Conservation (phyloP, 2,797 vertebrate genomes). For the Huso huso region DNA sequence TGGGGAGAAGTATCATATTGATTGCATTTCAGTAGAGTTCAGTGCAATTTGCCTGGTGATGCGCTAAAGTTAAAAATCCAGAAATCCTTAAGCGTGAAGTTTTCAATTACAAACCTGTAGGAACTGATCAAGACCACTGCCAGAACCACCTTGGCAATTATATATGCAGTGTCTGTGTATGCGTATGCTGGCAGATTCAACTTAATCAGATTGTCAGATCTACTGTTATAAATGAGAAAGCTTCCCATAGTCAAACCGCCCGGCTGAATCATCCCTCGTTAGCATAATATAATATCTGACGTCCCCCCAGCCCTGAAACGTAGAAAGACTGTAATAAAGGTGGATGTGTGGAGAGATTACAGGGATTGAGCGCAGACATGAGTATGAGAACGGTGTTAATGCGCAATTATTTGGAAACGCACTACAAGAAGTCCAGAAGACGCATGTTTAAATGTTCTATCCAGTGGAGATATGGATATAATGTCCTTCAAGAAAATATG, state of each 20-base stretch:
- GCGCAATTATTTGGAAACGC: conserved; percentile 30
- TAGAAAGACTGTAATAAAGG: conserved; percentile 30
- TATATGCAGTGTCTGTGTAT: too few relatives aligned
- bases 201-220: conserved; percentile 27
- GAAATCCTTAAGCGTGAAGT: too few relatives aligned
- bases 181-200: neutral
- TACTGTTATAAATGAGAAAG: conserved; percentile 52
- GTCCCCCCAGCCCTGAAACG: conserved; percentile 58
- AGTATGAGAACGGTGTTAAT: conserved; percentile 34
- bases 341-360: conserved; percentile 31
- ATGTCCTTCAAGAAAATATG: too few relatives aligned
- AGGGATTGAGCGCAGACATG: conserved; percentile 35
- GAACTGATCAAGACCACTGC: too few relatives aligned
- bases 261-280: conserved; percentile 68
- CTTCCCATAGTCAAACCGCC: conserved; percentile 59
- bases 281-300: conserved; percentile 70
- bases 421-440: neutral
- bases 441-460: too few relatives aligned
- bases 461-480: too few relatives aligned
- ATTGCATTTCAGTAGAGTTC: too few relatives aligned
- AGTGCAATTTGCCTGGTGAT: too few relatives aligned
- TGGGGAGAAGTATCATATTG: too few relatives aligned
- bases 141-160: too few relatives aligned
- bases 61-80: too few relatives aligned
- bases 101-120: too few relatives aligned